These are phyloP conservation scores for Adelges cooleyi DNA, from an alignment of 1,140 invertebrate species.

Conservation along the genomic window DNA sequence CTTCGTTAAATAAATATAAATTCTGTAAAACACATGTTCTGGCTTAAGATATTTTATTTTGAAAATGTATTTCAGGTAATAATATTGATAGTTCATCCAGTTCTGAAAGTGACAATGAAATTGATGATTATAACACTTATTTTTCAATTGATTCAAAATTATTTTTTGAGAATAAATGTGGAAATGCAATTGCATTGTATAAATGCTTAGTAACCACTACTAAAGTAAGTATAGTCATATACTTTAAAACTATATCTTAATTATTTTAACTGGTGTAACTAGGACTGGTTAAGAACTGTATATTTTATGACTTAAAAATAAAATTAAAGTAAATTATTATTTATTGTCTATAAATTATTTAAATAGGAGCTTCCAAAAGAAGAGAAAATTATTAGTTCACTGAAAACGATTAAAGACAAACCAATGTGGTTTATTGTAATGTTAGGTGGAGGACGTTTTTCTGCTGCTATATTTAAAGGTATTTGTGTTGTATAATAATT, in stretches of 20 bases:
- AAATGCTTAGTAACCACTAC: conserved; percentile 17
- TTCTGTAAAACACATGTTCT: no score
- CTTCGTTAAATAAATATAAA: no score
- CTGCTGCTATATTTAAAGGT: conserved; percentile 66
- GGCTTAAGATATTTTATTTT: not conserved
- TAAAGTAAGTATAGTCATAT: not conserved
- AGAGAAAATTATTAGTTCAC: not conserved
- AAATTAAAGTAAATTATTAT: no score
- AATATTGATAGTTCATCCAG: not conserved
- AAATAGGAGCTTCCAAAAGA: conserved; percentile 1
- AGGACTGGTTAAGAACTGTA: no score
- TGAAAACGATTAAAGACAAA: not conserved
- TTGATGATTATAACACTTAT: conserved; percentile 10
- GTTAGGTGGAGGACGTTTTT: conserved; percentile 77
- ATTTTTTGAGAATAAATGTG: conserved; percentile 13
- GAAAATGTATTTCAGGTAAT: not conserved
- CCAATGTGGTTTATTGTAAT: conserved; percentile 60
- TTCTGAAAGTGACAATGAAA: conserved; percentile 12
- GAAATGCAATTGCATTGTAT: conserved; percentile 10
- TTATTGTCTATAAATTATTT: no score
- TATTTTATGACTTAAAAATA: no score
- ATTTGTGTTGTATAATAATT: conserved; percentile 38
- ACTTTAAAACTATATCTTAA: no score
- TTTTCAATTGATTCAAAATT: conserved; percentile 20
- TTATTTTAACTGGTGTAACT: no score